Evolutionary conservation across 2,888 invertebrate species (phyloP), one percentile per base, ranked within the genome.

Genomic region (Habrosyne pyritoides): DNA sequence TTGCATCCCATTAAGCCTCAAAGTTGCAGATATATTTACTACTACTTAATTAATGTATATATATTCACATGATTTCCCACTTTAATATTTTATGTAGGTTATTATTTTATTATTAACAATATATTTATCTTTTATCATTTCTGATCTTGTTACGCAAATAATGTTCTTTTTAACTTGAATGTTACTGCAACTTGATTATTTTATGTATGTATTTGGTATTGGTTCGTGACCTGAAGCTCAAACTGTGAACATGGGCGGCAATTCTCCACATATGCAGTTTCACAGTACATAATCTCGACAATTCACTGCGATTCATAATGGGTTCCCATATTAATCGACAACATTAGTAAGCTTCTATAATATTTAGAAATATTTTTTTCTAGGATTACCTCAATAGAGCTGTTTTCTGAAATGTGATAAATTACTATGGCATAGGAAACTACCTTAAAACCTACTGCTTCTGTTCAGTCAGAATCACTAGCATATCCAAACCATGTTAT

Each of bases 1-100:
- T 64, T 54, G 64, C 59, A 65, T 63, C 64, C 69, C 59, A 66
- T 61, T 70, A 61, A 65, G 66, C 63, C 60, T 52, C 52, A 60
- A 59, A 68, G 68, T 72, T 70, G 52, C 63, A 63, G 54, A 33
- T 30, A 59, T 55, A 57, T 54, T 53, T 56, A 62, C 49, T 53
- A 59, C 61, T 59, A 57, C 53, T 53, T 49, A 59, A 12, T 57
- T 56, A 51, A 54, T 57, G 30, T 51, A 54, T 42, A 47, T 55
- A 53, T 53, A 59, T 59, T 55, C 56, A 55, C 53, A 53, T 56
- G 47, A 58, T 49, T 47, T 55, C 49, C 64, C 59, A 47, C 53
- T 53, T 52, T 50, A 47, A 46, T 59, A 42, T n/a, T 42, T 18
- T 0, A 18, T 42, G 42, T 42, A 42, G n/a, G 7, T 24, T 24